phyloP scores from a whole-genome alignment of 2,797 vertebrate species.

The Cephalopachus bancanus region DNA sequence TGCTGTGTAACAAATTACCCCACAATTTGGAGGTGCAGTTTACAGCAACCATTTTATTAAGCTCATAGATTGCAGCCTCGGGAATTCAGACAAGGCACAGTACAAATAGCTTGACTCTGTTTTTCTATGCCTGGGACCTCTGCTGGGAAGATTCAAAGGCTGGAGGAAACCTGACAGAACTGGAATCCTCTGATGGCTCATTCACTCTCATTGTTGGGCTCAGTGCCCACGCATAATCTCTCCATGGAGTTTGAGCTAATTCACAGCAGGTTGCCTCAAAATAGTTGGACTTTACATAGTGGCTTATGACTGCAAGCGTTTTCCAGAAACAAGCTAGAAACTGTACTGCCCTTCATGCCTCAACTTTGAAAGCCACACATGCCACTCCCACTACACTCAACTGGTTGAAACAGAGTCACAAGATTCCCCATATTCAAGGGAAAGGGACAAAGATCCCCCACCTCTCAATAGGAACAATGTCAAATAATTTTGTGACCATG shows the following conservation, averaged over 20 bases:
- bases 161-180: not conserved
- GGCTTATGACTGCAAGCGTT: not conserved
- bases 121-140: not conserved
- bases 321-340: conserved; percentile 27
- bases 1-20: conserved; percentile 33
- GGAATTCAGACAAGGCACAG: not conserved
- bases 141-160: not conserved
- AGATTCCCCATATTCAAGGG: not conserved
- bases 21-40: not conserved
- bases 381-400: not conserved
- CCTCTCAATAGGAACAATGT: not conserved
- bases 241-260: not conserved
- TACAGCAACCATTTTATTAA: conserved; percentile 23
- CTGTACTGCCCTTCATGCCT: not conserved
- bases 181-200: not conserved
- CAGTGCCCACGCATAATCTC: not conserved
- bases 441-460: not conserved
- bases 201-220: not conserved
- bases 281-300: not conserved
- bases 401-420: not conserved
- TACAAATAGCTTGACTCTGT: not conserved
- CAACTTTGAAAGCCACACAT: not conserved
- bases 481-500: not conserved
- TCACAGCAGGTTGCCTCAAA: not conserved
- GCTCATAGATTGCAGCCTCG: not conserved